Evolutionary conservation across 2,113 vertebrate genomes (phyloP).

Genomic region (Alosa alosa): DNA sequence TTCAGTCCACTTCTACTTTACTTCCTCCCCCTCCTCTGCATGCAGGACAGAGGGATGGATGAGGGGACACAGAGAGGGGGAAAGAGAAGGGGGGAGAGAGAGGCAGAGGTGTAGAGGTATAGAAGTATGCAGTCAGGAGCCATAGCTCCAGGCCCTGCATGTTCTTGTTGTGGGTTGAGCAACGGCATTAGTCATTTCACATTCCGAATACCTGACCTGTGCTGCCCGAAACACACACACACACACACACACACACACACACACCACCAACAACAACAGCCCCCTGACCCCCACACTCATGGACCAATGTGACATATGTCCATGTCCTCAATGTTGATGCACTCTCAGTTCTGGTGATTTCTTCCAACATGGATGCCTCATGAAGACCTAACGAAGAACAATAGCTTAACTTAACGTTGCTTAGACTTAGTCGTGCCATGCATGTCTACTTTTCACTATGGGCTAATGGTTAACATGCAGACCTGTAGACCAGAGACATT

Average conservation of each 20-base stretch:
- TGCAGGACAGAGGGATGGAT: constrained; percentile 20
- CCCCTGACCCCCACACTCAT: neutral
- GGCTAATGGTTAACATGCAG: constrained; percentile 72
- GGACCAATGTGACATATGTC: neutral
- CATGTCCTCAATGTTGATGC: neutral
- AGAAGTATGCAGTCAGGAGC: constrained; percentile 71
- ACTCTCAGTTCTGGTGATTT: neutral
- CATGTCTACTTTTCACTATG: constrained; percentile 38
- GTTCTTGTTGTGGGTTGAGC: constrained; percentile 80
- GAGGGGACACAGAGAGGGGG: too few species aligned
- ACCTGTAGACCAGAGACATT: constrained; percentile 61
- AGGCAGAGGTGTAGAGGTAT: constrained; percentile 38
- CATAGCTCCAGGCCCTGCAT: constrained; percentile 72
- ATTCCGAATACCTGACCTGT: constrained; percentile 69
- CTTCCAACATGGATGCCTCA: neutral
- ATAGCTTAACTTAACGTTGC: neutral
- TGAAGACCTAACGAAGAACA: neutral
- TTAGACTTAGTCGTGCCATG: neutral
- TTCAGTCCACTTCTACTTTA: neutral
- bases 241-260: constrained; percentile 1
- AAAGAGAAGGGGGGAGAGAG: neutral
- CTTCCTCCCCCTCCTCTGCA: neutral
- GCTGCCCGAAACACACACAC: constrained; percentile 32
- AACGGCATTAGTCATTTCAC: constrained; percentile 78
- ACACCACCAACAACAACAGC: neutral